phyloP scores from a whole-genome alignment of 2,113 vertebrate genomes.

The Amazona guildingii region DNA sequence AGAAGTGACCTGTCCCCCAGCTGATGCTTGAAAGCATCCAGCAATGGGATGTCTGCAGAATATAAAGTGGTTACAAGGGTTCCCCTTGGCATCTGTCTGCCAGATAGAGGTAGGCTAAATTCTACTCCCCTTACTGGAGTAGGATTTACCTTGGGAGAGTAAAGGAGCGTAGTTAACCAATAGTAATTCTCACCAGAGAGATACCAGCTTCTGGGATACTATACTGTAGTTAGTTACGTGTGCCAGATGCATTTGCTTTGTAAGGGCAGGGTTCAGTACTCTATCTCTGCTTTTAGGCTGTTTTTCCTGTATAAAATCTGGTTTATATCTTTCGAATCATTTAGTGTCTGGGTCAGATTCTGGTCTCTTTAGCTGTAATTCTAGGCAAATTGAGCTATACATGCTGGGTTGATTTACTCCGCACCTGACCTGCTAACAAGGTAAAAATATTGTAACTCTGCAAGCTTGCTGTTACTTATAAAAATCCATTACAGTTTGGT shows the following conservation, averaged over 20 bases:
- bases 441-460: slow-evolving; percentile 6
- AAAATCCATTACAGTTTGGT: slow-evolving; percentile 27
- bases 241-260: neutral
- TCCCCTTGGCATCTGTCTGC: neutral
- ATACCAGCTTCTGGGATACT: neutral
- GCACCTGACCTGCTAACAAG: neutral
- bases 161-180: neutral
- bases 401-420: neutral
- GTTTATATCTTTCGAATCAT: neutral
- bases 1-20: neutral
- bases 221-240: neutral
- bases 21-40: neutral
- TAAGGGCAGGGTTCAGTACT: neutral
- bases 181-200: neutral
- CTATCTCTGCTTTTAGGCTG: neutral
- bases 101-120: neutral
- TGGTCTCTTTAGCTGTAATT: neutral
- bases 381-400: neutral
- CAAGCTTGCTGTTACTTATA: neutral
- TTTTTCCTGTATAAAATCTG: neutral
- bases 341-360: neutral
- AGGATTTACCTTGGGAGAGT: neutral
- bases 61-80: neutral
- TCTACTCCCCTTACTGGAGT: neutral
- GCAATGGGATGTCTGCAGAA: neutral